Evolutionary conservation across 2,797 vertebrate genomes (phyloP), one percentile per base, ranked within the genome.

Genomic region (Sebastes iracundus): DNA sequence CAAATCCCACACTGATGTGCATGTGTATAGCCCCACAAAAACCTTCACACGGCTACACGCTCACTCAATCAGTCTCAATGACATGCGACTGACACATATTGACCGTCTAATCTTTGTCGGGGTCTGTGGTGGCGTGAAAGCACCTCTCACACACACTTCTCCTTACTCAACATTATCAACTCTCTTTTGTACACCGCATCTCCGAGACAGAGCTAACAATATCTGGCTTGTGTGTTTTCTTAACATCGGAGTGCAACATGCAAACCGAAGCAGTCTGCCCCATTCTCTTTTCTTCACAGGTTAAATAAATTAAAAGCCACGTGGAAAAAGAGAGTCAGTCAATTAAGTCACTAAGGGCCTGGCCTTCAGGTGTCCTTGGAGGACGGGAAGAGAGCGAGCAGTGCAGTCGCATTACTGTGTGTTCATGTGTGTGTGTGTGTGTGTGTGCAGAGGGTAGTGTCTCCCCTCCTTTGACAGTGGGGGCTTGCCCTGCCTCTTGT

Each of bases 401-500:
- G 81, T 67, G 82, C 55, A 68, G 75, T 85, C 67, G 80, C 79
- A 89, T 82, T 86, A 77, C 73, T 69, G 64, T 79, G 87, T 68
- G 77, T 56, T 79, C 62, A 53, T 33, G 32, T 33, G 32, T 38
- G 35, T 65, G 70, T 75, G 66, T 53, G 63, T 42, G 23, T 28
- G 67, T 33, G 69, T n/a, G 61, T 22, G 72, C 20, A 49, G 20
- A 85, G 79, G 83, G 75, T 79, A 88, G 88, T 75, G 84, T 82
- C 86, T 85, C 81, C 80, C 84, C 82, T 88, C 85, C 84, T 76
- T 25, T 94, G 94, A 95, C 95, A 94, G 93, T 80, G 90, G 93
- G 93, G 94, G 92, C 93, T 93, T 93, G 96, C 95, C 95, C 95
- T 96, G 93, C 94, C 95, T 96, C 95, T 95, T 96, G 95, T 95